Evolutionary conservation across 2,888 invertebrate species (phyloP), one percentile per base, ranked within the genome.

Genomic region (Lasioglossum malachurum): DNA sequence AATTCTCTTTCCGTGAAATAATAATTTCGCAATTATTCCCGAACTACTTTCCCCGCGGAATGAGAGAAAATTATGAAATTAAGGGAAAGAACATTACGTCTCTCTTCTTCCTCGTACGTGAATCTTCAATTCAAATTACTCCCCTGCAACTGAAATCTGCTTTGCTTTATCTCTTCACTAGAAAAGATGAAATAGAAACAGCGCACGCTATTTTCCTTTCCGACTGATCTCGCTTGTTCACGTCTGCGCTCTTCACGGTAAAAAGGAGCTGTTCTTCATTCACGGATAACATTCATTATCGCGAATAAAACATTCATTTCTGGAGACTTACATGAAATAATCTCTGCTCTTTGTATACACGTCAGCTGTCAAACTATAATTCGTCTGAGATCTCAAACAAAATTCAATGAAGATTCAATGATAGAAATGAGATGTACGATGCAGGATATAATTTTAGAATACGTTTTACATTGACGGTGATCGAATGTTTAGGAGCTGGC

Each of bases 81-180:
- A 49, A 38, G 35, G n/a, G 8, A 69, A 49, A 23, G 4, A 46
- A 46, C 35, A 69, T n/a, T 67, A 23, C 31, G 27, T 23, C 60
- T 23, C 31, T 35, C 14, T 31, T 76, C 60, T 4, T 19, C 46
- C 67, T 23, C 10, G n/a, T 35, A 77, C 23, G 31, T 38, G 46
- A 49, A 49, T 69, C 77, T 49, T 69, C n/a, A 49, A 49, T 69
- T 35, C 35, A 49, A 23, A 77, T 77, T 46, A 49, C 46, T 73
- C 10, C 27, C 10, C 46, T 46, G 31, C 19, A 46, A 19, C 12
- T 49, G 35, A 74, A 74, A 49, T 74, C 49, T 46, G 23, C 44
- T 74, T 49, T 35, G 46, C 23, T 49, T 35, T 49, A 23, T 46
- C 67, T 49, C 38, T 35, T 44, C 35, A n/a, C 35, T 49, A 44